phyloP scores from a whole-genome alignment of 2,888 invertebrate species.

The Agrochola macilenta region DNA sequence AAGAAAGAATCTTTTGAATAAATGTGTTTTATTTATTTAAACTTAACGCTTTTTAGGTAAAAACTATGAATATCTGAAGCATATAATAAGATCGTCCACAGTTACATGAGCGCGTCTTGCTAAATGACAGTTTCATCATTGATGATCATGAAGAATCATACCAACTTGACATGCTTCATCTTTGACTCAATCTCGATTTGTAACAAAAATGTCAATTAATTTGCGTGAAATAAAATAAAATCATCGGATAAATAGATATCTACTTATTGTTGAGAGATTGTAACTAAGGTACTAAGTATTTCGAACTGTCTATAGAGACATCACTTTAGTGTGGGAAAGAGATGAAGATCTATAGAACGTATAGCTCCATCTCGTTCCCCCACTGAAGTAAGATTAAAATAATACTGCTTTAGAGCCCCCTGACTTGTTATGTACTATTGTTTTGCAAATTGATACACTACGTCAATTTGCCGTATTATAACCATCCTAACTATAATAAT shows the following conservation, averaged over 20 bases:
- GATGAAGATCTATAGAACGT: too few relatives aligned
- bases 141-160: conserved; percentile 20
- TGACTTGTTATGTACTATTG: too few relatives aligned
- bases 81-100: conserved; percentile 25
- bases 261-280: not conserved
- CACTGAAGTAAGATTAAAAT: too few relatives aligned
- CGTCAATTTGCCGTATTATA: too few relatives aligned
- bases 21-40: not conserved
- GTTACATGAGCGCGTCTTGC: conserved; percentile 48
- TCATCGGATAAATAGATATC: not conserved
- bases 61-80: conserved; percentile 35
- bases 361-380: too few relatives aligned
- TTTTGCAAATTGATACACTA: too few relatives aligned
- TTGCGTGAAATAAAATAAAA: conserved; percentile 10
- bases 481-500: too few relatives aligned
- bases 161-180: conserved; percentile 22
- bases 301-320: not conserved
- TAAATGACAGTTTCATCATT: conserved; percentile 41
- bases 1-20: too few relatives aligned
- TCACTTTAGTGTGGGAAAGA: too few relatives aligned
- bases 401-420: too few relatives aligned
- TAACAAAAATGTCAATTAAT: not conserved
- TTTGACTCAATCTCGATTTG: not conserved
- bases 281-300: not conserved
- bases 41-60: not conserved